Conservation (phyloP, 2,113 vertebrate species). For the Apteryx owenii region DNA sequence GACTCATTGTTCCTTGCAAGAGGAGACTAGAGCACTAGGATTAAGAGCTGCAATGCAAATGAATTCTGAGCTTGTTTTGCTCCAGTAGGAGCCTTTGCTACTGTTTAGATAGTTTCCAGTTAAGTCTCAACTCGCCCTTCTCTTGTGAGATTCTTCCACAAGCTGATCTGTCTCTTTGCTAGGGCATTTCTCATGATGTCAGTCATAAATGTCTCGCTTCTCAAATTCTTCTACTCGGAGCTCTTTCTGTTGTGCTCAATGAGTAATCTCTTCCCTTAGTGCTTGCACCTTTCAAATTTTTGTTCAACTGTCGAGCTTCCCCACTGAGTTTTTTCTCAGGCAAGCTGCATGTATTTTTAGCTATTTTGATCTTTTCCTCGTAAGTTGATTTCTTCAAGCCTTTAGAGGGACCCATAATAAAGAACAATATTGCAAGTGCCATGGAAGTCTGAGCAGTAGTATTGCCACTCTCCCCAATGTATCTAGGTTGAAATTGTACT, state of each 20-base stretch:
- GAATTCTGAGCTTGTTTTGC: neutral
- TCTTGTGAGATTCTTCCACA: neutral
- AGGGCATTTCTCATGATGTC: neutral
- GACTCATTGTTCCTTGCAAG: neutral
- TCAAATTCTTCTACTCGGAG: slow-evolving; percentile 1
- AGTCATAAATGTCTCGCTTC: neutral
- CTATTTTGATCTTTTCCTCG: neutral
- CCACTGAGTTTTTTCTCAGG: neutral
- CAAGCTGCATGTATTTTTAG: neutral
- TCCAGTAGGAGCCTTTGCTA: neutral
- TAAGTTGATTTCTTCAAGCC: neutral
- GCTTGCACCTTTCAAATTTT: neutral
- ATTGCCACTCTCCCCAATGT: neutral
- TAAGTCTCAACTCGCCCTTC: neutral
- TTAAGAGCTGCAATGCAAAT: neutral
- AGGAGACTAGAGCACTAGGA: neutral
- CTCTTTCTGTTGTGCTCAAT: neutral
- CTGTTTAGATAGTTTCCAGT: neutral
- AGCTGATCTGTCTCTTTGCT: neutral
- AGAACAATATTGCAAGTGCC: neutral
- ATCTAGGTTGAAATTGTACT: neutral
- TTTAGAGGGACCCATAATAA: neutral
- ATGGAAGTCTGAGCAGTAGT: neutral
- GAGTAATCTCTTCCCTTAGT: neutral
- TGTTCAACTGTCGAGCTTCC: neutral